Evolutionary conservation across 2,797 vertebrate species (phyloP).

Genomic region (Hafferia zeledoni): DNA sequence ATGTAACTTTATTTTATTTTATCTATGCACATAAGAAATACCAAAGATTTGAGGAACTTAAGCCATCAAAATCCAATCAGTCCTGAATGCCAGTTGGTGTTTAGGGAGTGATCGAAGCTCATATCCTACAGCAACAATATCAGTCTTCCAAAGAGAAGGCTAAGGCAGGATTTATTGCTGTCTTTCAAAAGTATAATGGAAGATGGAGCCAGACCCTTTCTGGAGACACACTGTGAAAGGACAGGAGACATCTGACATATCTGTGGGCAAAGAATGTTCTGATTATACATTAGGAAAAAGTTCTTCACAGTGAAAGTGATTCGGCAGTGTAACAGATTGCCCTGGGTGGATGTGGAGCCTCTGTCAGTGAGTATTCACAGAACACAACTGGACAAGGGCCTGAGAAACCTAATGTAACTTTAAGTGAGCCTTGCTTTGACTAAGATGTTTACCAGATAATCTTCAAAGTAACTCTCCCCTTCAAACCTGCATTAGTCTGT

Average conservation of each 20-base stretch:
- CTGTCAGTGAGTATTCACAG: neutral
- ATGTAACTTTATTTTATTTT: neutral
- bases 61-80: neutral
- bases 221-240: neutral
- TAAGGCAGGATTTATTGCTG: neutral
- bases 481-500: neutral
- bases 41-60: neutral
- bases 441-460: neutral
- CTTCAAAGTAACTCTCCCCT: rapidly evolving
- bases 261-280: neutral
- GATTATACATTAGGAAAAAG: neutral
- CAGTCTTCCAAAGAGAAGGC: neutral
- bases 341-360: neutral
- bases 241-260: neutral
- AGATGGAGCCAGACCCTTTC: neutral
- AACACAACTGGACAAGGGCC: neutral
- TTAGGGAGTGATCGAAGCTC: neutral
- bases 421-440: neutral
- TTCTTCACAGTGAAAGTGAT: neutral
- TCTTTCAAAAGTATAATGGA: neutral
- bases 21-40: neutral
- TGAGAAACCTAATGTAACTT: neutral
- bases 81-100: neutral
- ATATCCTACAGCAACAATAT: neutral
- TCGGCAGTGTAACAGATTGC: neutral